Conservation (phyloP, 1,140 invertebrate genomes). For the Triops cancriformis region DNA sequence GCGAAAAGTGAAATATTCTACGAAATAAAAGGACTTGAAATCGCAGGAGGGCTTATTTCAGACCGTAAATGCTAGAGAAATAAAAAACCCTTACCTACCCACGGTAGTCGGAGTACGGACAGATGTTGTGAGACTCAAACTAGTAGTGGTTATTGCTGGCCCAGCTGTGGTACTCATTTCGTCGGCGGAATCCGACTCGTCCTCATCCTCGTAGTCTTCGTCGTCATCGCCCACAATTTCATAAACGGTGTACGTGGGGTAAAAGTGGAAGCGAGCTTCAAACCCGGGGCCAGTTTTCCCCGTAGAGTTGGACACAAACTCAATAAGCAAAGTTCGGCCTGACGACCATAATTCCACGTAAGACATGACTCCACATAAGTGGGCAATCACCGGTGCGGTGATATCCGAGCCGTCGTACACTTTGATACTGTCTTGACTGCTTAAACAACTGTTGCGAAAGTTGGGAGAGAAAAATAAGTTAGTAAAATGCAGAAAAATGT, state of each 20-base stretch:
- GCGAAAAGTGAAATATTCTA: no score
- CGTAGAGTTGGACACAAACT: slow-evolving; percentile 30
- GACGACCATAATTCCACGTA: slow-evolving; percentile 53
- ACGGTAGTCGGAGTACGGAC: neutral
- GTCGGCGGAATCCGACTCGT: neutral
- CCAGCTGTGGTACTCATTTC: neutral
- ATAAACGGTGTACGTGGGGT: slow-evolving; percentile 17
- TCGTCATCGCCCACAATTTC: slow-evolving; percentile 21
- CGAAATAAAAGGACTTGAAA: neutral
- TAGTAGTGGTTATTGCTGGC: neutral
- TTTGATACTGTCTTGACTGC: slow-evolving; percentile 68
- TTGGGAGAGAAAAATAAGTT: slow-evolving; percentile 33
- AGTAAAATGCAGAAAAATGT: neutral
- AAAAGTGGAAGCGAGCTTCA: slow-evolving; percentile 27
- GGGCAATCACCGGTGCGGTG: slow-evolving; percentile 57
- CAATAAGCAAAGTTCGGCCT: slow-evolving; percentile 21
- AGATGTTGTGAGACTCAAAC: neutral
- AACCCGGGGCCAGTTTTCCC: slow-evolving; percentile 28
- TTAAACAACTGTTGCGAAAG: slow-evolving; percentile 56
- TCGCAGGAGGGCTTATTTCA: neutral
- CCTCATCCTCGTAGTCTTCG: slow-evolving; percentile 19
- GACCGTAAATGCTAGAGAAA: neutral
- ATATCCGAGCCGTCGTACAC: slow-evolving; percentile 62
- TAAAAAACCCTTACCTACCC: neutral
- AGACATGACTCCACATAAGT: slow-evolving; percentile 66